A percentile compares a stretch with the other conserved stretches of the same genome.
phyloP scores from a whole-genome alignment of 2,797 vertebrate species.

The Neosilurus hyrtlii region DNA sequence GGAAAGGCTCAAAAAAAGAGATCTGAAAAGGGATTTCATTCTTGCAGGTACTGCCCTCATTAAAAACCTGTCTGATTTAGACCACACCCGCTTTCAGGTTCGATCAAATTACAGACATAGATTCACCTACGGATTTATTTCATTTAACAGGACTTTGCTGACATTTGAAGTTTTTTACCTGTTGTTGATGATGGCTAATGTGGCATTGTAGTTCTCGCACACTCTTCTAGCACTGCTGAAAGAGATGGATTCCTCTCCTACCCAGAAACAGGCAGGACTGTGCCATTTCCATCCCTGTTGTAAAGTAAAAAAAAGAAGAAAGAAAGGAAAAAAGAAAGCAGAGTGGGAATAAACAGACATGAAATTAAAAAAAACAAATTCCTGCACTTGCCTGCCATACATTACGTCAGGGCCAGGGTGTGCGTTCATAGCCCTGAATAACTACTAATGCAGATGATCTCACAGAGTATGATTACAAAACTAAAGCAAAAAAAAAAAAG shows the following conservation, averaged over 20 bases:
- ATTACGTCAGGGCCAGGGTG: slow-evolving; percentile 30
- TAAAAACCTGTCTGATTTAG: neutral
- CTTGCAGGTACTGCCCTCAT: neutral
- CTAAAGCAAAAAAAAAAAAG: neutral
- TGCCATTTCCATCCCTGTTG: slow-evolving; percentile 95
- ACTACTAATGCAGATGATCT: slow-evolving; percentile 13
- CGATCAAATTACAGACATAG: neutral
- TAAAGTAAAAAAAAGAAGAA: neutral
- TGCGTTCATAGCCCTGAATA: slow-evolving; percentile 8
- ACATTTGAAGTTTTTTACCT: slow-evolving; percentile 70
- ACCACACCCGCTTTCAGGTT: neutral
- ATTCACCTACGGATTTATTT: neutral
- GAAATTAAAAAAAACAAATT: slow-evolving; percentile 51
- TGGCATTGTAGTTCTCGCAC: slow-evolving; percentile 76
- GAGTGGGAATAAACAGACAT: slow-evolving; percentile 28
- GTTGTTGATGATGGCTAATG: slow-evolving; percentile 86
- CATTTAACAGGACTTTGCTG: neutral
- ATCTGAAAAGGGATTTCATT: neutral
- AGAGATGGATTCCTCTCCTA: slow-evolving; percentile 81
- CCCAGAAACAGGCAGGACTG: slow-evolving; percentile 91
- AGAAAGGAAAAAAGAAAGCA: neutral
- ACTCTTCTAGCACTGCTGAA: slow-evolving; percentile 82
- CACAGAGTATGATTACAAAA: slow-evolving; percentile 5
- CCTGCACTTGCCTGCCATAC: slow-evolving; percentile 48
- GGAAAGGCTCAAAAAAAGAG: no score